Percentiles rank a stretch among this genome's conserved stretches.
Conservation (phyloP, 2,797 vertebrate genomes). For the Xiphorhynchus erythropygius region DNA sequence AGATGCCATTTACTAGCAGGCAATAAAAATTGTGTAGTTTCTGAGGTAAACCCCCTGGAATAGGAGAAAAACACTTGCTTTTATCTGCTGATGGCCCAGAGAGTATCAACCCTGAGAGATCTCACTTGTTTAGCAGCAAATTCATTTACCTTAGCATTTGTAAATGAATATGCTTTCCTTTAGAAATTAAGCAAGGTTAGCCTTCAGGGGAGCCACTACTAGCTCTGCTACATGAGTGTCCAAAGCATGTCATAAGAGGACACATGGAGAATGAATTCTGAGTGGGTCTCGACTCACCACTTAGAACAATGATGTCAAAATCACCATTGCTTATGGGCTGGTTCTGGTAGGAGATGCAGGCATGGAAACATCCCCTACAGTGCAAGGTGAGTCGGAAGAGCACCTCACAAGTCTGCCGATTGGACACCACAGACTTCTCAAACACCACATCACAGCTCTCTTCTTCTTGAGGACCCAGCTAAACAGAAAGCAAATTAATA, state of each 20-base stretch:
- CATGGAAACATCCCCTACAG: slow-evolving; percentile 91
- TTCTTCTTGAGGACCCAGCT: slow-evolving; percentile 92
- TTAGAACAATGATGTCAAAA: slow-evolving; percentile 98
- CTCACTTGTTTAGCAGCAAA: background rate
- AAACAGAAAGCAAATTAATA: slow-evolving; percentile 14
- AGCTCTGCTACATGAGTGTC: background rate
- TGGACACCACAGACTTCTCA: slow-evolving; percentile 88
- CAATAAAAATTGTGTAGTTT: background rate
- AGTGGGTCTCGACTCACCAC: slow-evolving; percentile 82
- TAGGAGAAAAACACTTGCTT: background rate
- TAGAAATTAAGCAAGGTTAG: background rate
- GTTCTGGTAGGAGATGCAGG: slow-evolving; percentile 91
- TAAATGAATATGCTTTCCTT: background rate
- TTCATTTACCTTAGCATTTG: background rate
- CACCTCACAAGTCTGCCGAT: slow-evolving; percentile 90
- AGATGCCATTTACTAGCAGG: background rate
- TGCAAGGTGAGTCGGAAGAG: slow-evolving; percentile 88
- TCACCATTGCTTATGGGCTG: slow-evolving; percentile 96
- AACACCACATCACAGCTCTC: slow-evolving; percentile 85
- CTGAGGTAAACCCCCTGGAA: background rate
- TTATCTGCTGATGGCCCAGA: background rate
- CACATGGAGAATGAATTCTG: background rate
- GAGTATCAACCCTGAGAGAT: background rate
- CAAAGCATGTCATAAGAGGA: background rate
- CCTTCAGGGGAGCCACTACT: background rate